These are phyloP conservation scores for Cyclina sinensis DNA, from an alignment of 1,140 invertebrate species.

Conservation along the genomic window DNA sequence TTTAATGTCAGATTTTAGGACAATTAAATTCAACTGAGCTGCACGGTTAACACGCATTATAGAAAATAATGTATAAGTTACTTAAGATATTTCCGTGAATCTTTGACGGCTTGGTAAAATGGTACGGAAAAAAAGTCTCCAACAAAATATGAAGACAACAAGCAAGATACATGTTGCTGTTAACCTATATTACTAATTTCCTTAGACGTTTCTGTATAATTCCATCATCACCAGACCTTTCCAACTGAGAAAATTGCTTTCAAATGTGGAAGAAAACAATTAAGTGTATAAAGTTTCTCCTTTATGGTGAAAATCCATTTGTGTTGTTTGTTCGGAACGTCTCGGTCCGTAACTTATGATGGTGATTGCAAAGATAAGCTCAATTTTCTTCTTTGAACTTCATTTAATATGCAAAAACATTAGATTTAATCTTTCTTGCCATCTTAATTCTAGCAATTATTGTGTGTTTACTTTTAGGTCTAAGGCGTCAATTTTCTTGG, in stretches of 20 bases:
- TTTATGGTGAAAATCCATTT: constrained; percentile 54
- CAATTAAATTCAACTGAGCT: too few species aligned
- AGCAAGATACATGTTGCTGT: neutral
- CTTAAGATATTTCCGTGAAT: too few species aligned
- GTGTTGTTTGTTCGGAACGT: constrained; percentile 40
- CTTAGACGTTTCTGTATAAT: neutral
- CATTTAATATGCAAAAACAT: constrained; percentile 47
- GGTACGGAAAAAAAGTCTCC: too few species aligned
- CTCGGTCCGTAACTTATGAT: constrained; percentile 48
- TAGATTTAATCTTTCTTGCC: constrained; percentile 33
- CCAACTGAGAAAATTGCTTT: constrained; percentile 34
- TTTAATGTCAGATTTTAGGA: too few species aligned
- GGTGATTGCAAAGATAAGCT: constrained; percentile 37
- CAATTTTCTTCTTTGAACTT: constrained; percentile 54
- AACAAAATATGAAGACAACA: neutral
- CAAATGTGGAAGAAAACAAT: constrained; percentile 44
- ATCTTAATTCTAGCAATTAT: constrained; percentile 47
- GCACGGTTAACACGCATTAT: too few species aligned
- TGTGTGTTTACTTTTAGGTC: constrained; percentile 4
- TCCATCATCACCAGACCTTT: neutral
- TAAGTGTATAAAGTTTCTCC: constrained; percentile 34
- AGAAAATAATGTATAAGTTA: too few species aligned
- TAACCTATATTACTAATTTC: constrained; percentile 17
- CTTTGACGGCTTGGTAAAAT: too few species aligned
- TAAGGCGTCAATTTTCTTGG: constrained; percentile 47